Evolutionary conservation across 2,113 vertebrate genomes (phyloP), one percentile per base, ranked within the genome.

Genomic region (Perognathus longimembris): DNA sequence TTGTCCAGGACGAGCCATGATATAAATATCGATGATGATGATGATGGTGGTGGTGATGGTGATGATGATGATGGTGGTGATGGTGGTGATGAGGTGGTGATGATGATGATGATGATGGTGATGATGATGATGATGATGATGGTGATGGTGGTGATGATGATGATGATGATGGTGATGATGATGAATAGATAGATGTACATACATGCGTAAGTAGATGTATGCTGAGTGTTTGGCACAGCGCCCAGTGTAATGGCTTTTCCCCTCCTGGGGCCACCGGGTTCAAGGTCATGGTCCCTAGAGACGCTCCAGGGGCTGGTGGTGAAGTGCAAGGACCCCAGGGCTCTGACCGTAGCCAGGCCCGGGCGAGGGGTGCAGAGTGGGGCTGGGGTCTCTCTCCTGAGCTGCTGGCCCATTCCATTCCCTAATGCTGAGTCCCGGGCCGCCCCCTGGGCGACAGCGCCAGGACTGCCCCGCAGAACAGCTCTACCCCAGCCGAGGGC

Each of bases 401-500:
- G 34, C 22, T 32, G 30, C 70, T 75, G 40, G 54, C 54, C 50
- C 1, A 4, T 4, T 59, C 14, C 2, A 42, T 73, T 91, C 45
- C n/a, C 24, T 7, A 3, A 80, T 57, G 36, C 26, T 59, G 26
- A 21, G 32, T 3, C 21, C 59, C 12, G 45, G 45, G 45, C 45
- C 12, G 45, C 32, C n/a, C n/a, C n/a, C 17, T 50, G 67, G 75
- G 28, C 50, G 40, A 69, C 63, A 85, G 38, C 73, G 71, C 17
- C 38, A 24, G 18, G n/a, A n/a, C 24, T 34, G 24, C 40, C 50
- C 34, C 22, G 15, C 11, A 73, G 59, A 92, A 81, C 70, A 82
- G 22, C 45, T 59, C 2, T n/a, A 18, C 11, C 30, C 5, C 2
- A 6, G 26, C 20, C 32, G 1, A 40, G 7, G 30, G 42, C 1